phyloP scores from a whole-genome alignment of 2,888 invertebrate genomes.

The Pyrocoelia pectoralis region DNA sequence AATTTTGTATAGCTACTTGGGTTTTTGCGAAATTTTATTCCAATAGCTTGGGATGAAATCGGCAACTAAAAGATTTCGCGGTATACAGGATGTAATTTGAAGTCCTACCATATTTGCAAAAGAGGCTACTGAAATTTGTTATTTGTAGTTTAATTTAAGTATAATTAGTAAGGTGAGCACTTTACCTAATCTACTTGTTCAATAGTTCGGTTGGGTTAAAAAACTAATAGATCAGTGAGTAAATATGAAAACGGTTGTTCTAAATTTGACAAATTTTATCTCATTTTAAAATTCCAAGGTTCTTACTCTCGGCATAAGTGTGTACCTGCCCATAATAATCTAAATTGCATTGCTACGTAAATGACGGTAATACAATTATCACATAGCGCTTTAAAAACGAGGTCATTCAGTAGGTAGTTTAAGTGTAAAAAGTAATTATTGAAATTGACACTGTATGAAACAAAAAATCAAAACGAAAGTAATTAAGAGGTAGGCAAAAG shows the following conservation, averaged over 20 bases:
- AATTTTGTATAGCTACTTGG: too few species aligned
- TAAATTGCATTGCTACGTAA: background rate
- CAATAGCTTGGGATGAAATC: too few species aligned
- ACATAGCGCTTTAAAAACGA: background rate
- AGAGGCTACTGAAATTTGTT: too few species aligned
- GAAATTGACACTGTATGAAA: background rate
- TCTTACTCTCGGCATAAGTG: constrained; percentile 1
- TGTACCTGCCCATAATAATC: background rate
- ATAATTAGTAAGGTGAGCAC: too few species aligned
- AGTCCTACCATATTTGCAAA: too few species aligned
- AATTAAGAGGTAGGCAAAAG: constrained; percentile 20
- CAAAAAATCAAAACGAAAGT: background rate
- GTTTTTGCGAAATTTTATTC: too few species aligned
- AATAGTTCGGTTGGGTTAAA: too few species aligned
- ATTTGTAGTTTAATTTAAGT: too few species aligned
- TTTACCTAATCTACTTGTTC: too few species aligned
- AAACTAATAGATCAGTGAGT: background rate
- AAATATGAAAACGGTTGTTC: background rate
- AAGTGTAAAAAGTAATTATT: background rate
- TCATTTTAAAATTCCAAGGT: background rate
- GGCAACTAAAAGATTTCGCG: too few species aligned
- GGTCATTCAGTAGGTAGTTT: constrained; percentile 10
- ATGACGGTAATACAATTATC: background rate
- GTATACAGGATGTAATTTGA: too few species aligned
- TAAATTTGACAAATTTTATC: background rate